Evolutionary conservation across 2,888 invertebrate species (phyloP), one percentile per base, ranked within the genome.

Genomic region (Dryococelus australis): DNA sequence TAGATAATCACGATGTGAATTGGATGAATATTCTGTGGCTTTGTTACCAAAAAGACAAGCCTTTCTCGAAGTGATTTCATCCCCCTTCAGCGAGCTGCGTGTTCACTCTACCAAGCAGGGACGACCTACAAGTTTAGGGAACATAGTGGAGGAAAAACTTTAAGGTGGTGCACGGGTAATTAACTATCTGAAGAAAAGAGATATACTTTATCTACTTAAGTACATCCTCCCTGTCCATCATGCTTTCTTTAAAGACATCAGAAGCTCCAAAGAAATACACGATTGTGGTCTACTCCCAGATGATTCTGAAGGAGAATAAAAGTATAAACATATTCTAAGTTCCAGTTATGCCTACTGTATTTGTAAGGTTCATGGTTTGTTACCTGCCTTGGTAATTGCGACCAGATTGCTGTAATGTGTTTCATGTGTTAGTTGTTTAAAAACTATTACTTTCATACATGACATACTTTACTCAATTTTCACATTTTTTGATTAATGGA

Each of bases 141-240:
- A 27, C 27, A 83, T 83, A 26, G 35, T 43, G 10, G 27, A 83
- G 24, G 83, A 83, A 27, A 26, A 83, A 16, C 83, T 83, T 43
- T 43, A 83, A 9, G 24, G 8, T 27, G 35, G 83, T 43, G 1
- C 83, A 43, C 27, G 27, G 12, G 24, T 27, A 27, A 28, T 27
- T 16, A 83, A 83, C 12, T 83, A 43, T 43, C 28, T 83, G 43
- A 83, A 83, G 43, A 83, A 83, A 43, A 83, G 83, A 28, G 28
- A 81, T 81, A 83, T 83, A 27, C 24, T 83, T 20, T 43, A 27
- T 27, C 83, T 83, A 26, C 27, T 27, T 1, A 83, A 83, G 24
- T 83, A 83, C 83, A 83, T 83, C 28, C 83, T 27, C 0, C 83
- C 83, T 3, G 24, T 83, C 10, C 83, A 83, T 24, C 83, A 83